Conservation (phyloP, 2,888 invertebrate species). For the Volucella inflata region DNA sequence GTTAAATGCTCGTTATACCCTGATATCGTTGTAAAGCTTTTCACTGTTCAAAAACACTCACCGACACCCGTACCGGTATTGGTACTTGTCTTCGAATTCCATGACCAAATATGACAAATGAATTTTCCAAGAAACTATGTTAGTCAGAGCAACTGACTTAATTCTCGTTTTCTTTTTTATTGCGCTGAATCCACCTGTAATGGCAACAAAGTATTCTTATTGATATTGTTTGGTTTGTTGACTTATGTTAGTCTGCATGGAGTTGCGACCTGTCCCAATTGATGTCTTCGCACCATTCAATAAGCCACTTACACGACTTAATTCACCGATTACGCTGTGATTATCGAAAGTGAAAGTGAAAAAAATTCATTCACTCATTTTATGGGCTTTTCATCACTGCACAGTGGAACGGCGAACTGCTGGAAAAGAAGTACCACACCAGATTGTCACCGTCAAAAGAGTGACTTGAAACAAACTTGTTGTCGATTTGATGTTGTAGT, state of each 20-base stretch:
- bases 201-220: not conserved
- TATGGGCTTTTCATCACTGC: constrained; percentile 29
- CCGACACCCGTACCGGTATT: too few species aligned
- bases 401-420: not conserved
- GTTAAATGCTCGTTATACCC: too few species aligned
- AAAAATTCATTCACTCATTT: constrained; percentile 50
- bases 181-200: not conserved
- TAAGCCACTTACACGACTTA: constrained; percentile 63
- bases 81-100: too few species aligned
- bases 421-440: constrained; percentile 16
- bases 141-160: constrained; percentile 15
- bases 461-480: constrained; percentile 32
- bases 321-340: constrained; percentile 54
- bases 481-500: constrained; percentile 42
- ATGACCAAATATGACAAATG: constrained; percentile 7
- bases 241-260: constrained; percentile 53
- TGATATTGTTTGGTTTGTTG: constrained; percentile 48
- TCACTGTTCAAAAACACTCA: too few species aligned
- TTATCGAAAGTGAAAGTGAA: constrained; percentile 68
- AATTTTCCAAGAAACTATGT: constrained; percentile 11
- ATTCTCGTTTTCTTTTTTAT: constrained; percentile 21
- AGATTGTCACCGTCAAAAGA: not conserved
- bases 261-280: constrained; percentile 65
- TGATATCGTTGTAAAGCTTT: too few species aligned
- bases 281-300: constrained; percentile 66